These are phyloP conservation scores for Yoshiicerus persimilis DNA, from an alignment of 1,140 invertebrate genomes.

Conservation along the genomic window DNA sequence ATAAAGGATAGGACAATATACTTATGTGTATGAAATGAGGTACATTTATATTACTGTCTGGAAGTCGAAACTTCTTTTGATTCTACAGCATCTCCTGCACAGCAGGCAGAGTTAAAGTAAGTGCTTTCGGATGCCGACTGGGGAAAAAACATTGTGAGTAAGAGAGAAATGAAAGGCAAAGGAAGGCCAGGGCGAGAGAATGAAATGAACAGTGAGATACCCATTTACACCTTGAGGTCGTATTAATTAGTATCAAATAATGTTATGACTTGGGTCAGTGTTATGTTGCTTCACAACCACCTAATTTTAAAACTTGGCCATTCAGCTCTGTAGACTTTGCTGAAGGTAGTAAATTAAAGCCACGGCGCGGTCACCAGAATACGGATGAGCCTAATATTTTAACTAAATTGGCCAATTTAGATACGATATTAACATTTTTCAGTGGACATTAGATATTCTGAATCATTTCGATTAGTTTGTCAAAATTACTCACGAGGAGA, in stretches of 20 bases:
- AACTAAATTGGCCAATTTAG: background rate
- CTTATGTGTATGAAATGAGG: background rate
- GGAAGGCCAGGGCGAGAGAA: slow-evolving; percentile 4
- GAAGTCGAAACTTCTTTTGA: slow-evolving; percentile 2
- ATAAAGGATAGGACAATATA: background rate
- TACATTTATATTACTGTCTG: slow-evolving; percentile 4
- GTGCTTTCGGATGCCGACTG: slow-evolving; percentile 1
- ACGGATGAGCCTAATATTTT: background rate
- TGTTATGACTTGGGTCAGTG: slow-evolving; percentile 25
- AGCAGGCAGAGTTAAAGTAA: background rate
- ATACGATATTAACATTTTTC: background rate
- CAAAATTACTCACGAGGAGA: background rate
- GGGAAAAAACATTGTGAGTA: background rate
- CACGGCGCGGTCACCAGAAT: background rate
- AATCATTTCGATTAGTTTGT: background rate
- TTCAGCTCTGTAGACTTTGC: background rate
- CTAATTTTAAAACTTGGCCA: background rate
- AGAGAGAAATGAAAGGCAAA: background rate
- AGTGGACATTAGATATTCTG: background rate
- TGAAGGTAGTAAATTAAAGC: background rate
- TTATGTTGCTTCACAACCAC: background rate
- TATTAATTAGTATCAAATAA: slow-evolving; percentile 38
- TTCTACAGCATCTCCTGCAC: background rate
- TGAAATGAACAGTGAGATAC: slow-evolving; percentile 11
- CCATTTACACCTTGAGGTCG: slow-evolving; percentile 27